Evolutionary conservation across 2,113 vertebrate species (phyloP).

Genomic region (Misgurnus anguillicaudatus): DNA sequence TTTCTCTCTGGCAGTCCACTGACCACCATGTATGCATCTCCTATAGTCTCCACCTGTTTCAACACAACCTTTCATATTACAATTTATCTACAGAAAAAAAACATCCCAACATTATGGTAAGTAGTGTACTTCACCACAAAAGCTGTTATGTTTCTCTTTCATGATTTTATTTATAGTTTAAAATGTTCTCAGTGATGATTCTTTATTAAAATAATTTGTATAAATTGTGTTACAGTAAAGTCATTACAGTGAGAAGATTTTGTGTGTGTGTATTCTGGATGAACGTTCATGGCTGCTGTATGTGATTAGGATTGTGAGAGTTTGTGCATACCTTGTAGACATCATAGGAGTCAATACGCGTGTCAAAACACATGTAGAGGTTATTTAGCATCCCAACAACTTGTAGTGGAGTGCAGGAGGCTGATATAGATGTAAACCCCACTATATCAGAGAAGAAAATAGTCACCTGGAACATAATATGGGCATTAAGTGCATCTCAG

Average conservation of each 20-base stretch:
- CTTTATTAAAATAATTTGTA: no score
- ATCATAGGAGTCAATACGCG: slow-evolving; percentile 83
- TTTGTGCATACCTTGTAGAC: slow-evolving; percentile 83
- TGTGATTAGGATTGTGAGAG: neutral
- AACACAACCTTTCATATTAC: neutral
- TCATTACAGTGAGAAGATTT: no score
- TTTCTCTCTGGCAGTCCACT: slow-evolving; percentile 88
- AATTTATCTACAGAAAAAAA: no score
- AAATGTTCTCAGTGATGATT: no score
- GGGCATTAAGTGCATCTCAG: neutral
- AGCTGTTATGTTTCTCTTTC: no score
- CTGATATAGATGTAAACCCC: slow-evolving; percentile 86
- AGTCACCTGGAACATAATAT: slow-evolving; percentile 75
- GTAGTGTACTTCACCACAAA: no score
- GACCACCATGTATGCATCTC: slow-evolving; percentile 89
- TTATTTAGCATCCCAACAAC: slow-evolving; percentile 90
- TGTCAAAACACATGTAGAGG: slow-evolving; percentile 87
- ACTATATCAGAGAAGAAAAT: slow-evolving; percentile 91
- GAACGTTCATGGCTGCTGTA: no score
- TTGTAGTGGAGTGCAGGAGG: slow-evolving; percentile 85
- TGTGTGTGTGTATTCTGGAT: no score
- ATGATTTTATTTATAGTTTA: no score
- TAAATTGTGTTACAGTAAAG: no score
- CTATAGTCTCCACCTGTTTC: slow-evolving; percentile 85
- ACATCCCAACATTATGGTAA: no score